Evolutionary conservation across 2,888 invertebrate species (phyloP).

Genomic region (Andrena chrysosceles): DNA sequence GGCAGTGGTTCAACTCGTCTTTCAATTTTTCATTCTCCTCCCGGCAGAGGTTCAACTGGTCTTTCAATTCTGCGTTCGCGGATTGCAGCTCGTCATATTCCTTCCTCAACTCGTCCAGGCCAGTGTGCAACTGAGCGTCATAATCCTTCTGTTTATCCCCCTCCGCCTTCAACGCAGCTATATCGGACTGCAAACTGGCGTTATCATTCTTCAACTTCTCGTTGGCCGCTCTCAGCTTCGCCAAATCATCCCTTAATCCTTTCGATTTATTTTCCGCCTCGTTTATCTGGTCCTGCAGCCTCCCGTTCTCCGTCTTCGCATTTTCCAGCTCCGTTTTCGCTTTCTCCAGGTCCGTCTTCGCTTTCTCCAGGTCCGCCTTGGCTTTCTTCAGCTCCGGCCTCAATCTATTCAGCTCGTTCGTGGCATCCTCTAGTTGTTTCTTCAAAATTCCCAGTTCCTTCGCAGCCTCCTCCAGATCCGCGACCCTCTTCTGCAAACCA

Average conservation of each 20-base stretch:
- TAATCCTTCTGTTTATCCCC: constrained; percentile 59
- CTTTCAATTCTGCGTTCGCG: constrained; percentile 25
- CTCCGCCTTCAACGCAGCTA: constrained; percentile 54
- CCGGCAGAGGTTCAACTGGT: constrained; percentile 38
- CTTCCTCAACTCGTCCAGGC: neutral
- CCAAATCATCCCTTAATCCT: constrained; percentile 44
- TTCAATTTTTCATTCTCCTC: constrained; percentile 19
- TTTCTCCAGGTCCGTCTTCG: constrained; percentile 27
- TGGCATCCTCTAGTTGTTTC: constrained; percentile 34
- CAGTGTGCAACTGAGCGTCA: constrained; percentile 39
- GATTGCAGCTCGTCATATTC: neutral
- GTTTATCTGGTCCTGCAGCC: constrained; percentile 51
- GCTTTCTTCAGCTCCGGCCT: constrained; percentile 52
- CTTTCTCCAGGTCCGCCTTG: constrained; percentile 54
- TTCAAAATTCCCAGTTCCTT: constrained; percentile 60
- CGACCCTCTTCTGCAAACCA: constrained; percentile 52
- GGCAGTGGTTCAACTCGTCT: constrained; percentile 15
- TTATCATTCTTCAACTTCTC: constrained; percentile 59
- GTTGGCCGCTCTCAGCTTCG: constrained; percentile 49
- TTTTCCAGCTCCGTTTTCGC: constrained; percentile 18
- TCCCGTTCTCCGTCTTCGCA: constrained; percentile 26
- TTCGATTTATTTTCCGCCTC: constrained; percentile 22
- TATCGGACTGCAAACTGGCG: constrained; percentile 39
- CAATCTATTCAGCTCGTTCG: constrained; percentile 26
- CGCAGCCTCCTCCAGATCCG: constrained; percentile 51